Evolutionary conservation across 2,113 vertebrate species (phyloP), one percentile per base, ranked within the genome.

Genomic region (Caretta caretta): DNA sequence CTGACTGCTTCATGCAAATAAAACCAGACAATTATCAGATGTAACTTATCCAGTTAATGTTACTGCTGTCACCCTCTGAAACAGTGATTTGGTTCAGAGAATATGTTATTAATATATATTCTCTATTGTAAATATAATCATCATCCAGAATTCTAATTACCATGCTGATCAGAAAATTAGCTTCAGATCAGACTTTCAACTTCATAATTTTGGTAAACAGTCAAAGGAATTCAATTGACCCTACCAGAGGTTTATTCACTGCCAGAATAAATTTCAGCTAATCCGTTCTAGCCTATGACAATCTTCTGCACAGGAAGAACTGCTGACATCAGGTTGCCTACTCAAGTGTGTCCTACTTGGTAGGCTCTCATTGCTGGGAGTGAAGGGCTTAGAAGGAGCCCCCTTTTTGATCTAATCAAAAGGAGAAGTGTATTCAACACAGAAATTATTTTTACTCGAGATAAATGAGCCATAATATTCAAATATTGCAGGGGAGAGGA

Each of bases 21-120:
- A 95, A 95, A 95, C 89, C 93, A 96, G 93, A 92, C 96, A 96
- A 96, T 96, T 96, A 97, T 91, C 94, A 96, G 87, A 96, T 96
- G 93, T 94, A 97, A 96, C 95, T 96, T 89, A 89, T 88, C 97
- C 94, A 96, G 96, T 97, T 95, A 95, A 96, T 91, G 96, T 86
- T 81, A 95, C 91, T 93, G 92, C 95, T 96, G 93, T 93, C 96
- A 97, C 92, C 92, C 91, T 87, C 96, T 97, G 94, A 83, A 87
- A 93, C 59, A 54, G 80, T 92, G 92, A 97, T 91, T 94, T 92
- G 72, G 57, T 87, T 95, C 89, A 82, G 96, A 95, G 90, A 46
- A 93, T 1, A 0, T 96, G 78, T 93, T 93, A 96, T 97, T 97
- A 96, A 93, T 93, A 94, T 91, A 97, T 95, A 93, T 96, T 94